phyloP scores from a whole-genome alignment of 2,888 invertebrate genomes.

The Nezara viridula region DNA sequence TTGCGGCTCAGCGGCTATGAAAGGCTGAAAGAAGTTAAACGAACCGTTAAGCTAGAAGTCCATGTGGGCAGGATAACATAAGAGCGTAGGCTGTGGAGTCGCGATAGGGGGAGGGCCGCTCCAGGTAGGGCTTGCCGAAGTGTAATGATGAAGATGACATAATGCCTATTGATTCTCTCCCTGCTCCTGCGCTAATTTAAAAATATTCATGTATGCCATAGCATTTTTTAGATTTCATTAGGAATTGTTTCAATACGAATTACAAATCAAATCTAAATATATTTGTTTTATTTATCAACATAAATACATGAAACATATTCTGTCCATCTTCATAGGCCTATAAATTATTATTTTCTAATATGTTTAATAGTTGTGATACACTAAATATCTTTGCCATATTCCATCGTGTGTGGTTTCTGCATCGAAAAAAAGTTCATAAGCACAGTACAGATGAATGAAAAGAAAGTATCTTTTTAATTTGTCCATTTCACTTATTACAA shows the following conservation, averaged over 20 bases:
- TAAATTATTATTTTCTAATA: no score
- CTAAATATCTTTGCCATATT: no score
- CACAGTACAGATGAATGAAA: no score
- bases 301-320: no score
- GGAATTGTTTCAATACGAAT: not conserved
- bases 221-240: not conserved
- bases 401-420: no score
- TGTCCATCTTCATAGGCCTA: no score
- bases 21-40: slow-evolving; percentile 24
- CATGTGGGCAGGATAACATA: slow-evolving; percentile 22
- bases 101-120: not conserved
- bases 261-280: no score
- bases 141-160: not conserved
- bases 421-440: no score
- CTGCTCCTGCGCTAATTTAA: not conserved
- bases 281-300: no score
- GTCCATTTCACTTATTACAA: no score
- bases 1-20: slow-evolving; percentile 6
- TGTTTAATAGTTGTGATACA: no score
- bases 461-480: no score
- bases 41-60: slow-evolving; percentile 16
- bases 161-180: not conserved
- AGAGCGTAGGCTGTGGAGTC: not conserved
- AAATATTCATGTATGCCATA: not conserved
- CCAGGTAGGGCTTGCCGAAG: slow-evolving; percentile 11